These are phyloP conservation scores for Scaptomyza cyrtandrae DNA, from an alignment of 2,888 invertebrate species.

Conservation along the genomic window DNA sequence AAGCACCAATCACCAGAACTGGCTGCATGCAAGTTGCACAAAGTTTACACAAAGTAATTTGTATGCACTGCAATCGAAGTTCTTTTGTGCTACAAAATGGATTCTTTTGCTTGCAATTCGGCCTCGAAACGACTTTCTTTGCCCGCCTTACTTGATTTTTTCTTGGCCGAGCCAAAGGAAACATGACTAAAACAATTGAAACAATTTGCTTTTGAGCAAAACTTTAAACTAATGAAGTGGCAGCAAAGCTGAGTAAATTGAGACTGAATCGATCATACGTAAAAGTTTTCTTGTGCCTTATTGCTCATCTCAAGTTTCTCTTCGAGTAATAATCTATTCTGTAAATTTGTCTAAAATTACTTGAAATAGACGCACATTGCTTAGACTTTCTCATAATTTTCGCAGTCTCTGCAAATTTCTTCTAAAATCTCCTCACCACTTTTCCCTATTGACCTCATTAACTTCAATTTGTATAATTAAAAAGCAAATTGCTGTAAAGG, in stretches of 20 bases:
- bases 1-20: conserved; percentile 22
- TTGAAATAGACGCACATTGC: background rate
- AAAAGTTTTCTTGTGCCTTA: background rate
- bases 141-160: background rate
- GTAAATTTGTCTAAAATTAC: background rate
- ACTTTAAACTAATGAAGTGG: conserved; percentile 71
- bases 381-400: background rate
- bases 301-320: background rate
- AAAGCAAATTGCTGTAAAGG: conserved; percentile 59
- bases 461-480: conserved; percentile 67
- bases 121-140: conserved; percentile 22
- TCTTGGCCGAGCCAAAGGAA: conserved; percentile 13
- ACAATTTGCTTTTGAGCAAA: conserved; percentile 58
- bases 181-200: conserved; percentile 52
- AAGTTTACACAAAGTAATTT: conserved; percentile 75
- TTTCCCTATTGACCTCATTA: conserved; percentile 21
- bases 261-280: conserved; percentile 1
- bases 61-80: conserved; percentile 74
- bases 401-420: background rate
- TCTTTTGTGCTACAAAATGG: conserved; percentile 70
- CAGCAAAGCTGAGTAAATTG: conserved; percentile 35
- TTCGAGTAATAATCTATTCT: background rate
- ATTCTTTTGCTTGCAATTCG: conserved; percentile 70
- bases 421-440: background rate
- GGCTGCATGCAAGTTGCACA: conserved; percentile 49